phyloP scores from a whole-genome alignment of 1,140 invertebrate species.

The Ganaspis sp. region DNA sequence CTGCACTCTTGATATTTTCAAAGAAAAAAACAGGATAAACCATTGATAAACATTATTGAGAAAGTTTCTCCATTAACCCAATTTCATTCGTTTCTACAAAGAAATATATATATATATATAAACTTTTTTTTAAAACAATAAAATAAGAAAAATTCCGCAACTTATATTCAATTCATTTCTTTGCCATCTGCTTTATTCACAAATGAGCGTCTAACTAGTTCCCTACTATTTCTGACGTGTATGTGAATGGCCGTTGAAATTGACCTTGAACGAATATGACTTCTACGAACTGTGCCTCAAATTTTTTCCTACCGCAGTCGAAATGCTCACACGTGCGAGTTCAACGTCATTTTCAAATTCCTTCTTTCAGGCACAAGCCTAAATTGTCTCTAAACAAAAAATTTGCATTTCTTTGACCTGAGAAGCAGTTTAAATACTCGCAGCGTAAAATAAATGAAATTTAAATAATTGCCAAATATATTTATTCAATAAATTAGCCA shows the following conservation, averaged over 20 bases:
- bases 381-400: no score
- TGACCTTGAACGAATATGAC: conserved; percentile 28
- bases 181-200: conserved; percentile 27
- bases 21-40: not conserved
- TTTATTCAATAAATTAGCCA: no score
- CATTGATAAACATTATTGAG: not conserved
- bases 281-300: conserved; percentile 24
- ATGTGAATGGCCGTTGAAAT: conserved; percentile 29
- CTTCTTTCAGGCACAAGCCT: not conserved
- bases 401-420: no score
- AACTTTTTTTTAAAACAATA: no score
- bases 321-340: not conserved
- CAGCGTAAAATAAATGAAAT: no score
- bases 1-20: not conserved
- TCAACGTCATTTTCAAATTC: not conserved
- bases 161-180: not conserved
- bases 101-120: no score
- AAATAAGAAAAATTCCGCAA: not conserved
- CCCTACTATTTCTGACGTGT: conserved; percentile 22
- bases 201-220: conserved; percentile 15
- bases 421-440: no score
- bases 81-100: no score
- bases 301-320: not conserved
- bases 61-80: no score
- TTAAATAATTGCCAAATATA: no score